Base-by-base conservation (phyloP, 2,888 invertebrate species). In the Pecten maximus region DNA sequence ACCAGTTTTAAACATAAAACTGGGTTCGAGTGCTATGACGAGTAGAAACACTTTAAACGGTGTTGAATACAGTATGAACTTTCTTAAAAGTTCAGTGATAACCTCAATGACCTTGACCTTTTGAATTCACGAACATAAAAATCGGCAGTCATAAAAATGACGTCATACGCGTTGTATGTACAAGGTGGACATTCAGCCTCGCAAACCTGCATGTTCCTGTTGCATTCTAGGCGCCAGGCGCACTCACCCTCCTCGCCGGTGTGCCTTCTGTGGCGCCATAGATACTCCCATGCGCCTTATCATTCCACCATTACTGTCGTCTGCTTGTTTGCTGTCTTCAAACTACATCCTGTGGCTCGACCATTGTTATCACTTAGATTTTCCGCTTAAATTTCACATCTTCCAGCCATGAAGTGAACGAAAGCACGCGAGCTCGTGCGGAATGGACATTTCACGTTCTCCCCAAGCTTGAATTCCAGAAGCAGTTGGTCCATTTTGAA, bases 221-320 rank as follows among this genome's bases (percentile, higher is more conserved):
- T 74, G 74, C 74, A 35, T 28, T 23, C 74, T 28, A 8, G 74
- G 74, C 74, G 74, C 74, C 74, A 35, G 28, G 74, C 28, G 74
- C 74, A 74, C 74, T 74, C 28, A 35, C 74, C 74, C 10, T 35
- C 74, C 28, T 28, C 28, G 28, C 35, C 74, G 74, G 74, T 35
- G 74, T 74, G 74, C 74, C 74, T 74, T 74, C 74, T 12, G 28
- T 74, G 74, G 74, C 74, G 74, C 74, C 74, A 74, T n/a, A n/a
- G 35, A 74, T 35, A 35, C 74, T 74, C 74, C 74, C 74, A 28
- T 74, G 74, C 74, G 74, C 74, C 74, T 74, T 28, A 74, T 74
- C 74, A 74, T 74, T 23, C 74, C 74, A 35, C 74, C 74, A 35
- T 74, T 74, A 74, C 74, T 74, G 74, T 74, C 74, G 74, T 74